Percentiles rank a stretch among this genome's conserved stretches.
Conservation (phyloP, 1,140 invertebrate species). For the Microplitis demolitor region DNA sequence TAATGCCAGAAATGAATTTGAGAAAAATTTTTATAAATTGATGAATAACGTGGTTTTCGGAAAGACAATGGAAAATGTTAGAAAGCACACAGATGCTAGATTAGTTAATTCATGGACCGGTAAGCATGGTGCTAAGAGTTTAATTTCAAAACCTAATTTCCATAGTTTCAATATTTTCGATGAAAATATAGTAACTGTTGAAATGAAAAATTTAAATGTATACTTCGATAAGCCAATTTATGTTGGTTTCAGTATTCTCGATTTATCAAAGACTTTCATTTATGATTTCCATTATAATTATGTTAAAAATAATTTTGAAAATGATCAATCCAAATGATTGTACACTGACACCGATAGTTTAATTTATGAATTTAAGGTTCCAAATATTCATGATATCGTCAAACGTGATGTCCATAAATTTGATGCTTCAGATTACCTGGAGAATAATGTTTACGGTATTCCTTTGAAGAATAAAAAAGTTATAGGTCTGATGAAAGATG, state of each 20-base stretch:
- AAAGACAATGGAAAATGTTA: too few species aligned
- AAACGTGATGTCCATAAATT: not conserved
- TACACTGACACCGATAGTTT: not conserved
- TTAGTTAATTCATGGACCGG: not conserved
- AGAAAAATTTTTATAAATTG: conserved; percentile 59
- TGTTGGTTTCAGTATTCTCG: not conserved
- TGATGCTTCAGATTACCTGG: not conserved
- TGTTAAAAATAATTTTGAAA: not conserved
- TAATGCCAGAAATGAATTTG: conserved; percentile 53
- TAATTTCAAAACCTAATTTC: not conserved
- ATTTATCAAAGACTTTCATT: not conserved
- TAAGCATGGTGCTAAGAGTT: not conserved
- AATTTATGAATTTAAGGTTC: not conserved
- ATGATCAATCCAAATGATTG: too few species aligned
- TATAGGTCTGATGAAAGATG: conserved; percentile 25
- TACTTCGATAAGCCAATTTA: not conserved
- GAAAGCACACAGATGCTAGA: conserved; percentile 28
- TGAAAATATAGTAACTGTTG: not conserved
- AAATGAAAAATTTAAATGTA: not conserved
- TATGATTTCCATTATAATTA: conserved; percentile 2
- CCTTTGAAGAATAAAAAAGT: conserved; percentile 30
- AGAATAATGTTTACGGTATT: conserved; percentile 19
- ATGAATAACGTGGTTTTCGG: too few species aligned
- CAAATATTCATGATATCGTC: too few species aligned
- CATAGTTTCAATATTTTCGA: not conserved